A percentile compares a stretch with the other conserved stretches of the same genome.
phyloP scores from a whole-genome alignment of 2,113 vertebrate genomes.

The Carassius carassius region DNA sequence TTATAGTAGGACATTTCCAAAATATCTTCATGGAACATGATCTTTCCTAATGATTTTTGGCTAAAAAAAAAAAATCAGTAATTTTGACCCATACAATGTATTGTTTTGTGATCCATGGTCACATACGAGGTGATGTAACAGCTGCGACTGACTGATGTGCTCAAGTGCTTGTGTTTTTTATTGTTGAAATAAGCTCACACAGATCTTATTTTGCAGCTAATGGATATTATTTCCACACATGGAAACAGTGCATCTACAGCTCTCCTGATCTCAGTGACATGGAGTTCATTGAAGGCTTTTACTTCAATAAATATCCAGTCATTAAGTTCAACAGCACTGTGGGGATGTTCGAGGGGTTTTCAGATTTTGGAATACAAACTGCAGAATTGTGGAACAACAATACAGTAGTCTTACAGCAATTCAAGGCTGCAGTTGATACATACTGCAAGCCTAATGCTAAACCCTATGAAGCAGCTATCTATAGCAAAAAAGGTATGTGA shows the following conservation, averaged over 20 bases:
- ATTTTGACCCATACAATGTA: too few relatives aligned
- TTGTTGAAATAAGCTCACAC: neutral
- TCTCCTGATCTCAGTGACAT: slow-evolving; percentile 43
- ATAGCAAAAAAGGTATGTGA: slow-evolving; percentile 53
- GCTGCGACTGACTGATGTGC: neutral
- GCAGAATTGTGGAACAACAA: slow-evolving; percentile 40
- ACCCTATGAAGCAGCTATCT: fast-evolving
- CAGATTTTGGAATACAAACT: slow-evolving; percentile 26
- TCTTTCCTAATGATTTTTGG: too few relatives aligned
- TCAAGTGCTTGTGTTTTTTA: neutral
- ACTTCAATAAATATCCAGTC: slow-evolving; percentile 30
- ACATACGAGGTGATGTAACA: neutral
- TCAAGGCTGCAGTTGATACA: neutral
- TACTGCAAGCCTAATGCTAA: slow-evolving; percentile 44
- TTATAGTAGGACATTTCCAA: too few relatives aligned
- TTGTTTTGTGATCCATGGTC: too few relatives aligned
- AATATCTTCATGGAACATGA: too few relatives aligned
- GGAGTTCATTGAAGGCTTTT: neutral
- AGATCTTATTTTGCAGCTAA: slow-evolving; percentile 34
- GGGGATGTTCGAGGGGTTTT: slow-evolving; percentile 55
- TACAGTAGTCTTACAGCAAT: fast-evolving
- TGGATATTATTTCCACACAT: fast-evolving
- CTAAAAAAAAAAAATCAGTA: too few relatives aligned
- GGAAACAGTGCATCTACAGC: fast-evolving
- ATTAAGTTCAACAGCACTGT: slow-evolving; percentile 54